These are phyloP conservation scores for Microcebus lehilahytsara DNA, from an alignment of 2,113 vertebrate genomes.

Conservation along the genomic window DNA sequence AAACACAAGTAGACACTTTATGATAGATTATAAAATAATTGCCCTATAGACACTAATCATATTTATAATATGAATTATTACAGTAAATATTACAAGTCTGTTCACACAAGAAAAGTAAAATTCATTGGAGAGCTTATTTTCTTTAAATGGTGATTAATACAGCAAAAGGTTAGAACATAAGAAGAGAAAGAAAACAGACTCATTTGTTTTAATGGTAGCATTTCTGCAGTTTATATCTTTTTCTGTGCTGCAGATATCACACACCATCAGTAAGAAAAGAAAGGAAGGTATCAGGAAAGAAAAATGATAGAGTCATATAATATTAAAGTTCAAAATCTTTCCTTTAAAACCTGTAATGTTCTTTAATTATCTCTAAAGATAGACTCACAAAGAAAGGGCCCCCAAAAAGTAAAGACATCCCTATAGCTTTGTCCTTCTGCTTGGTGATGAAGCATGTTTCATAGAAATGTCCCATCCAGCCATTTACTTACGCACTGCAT, in stretches of 20 bases:
- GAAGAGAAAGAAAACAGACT: not conserved
- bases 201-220: not conserved
- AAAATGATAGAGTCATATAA: not conserved
- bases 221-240: not conserved
- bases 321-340: not conserved
- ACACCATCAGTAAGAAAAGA: not conserved
- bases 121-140: not conserved
- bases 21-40: conserved; percentile 16
- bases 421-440: not conserved
- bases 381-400: not conserved
- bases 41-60: not conserved
- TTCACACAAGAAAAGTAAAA: conserved; percentile 5
- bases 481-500: too few species aligned
- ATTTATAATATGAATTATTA: conserved; percentile 37
- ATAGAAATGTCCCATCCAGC: not conserved
- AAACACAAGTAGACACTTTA: conserved; percentile 8
- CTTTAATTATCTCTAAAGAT: not conserved
- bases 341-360: not conserved
- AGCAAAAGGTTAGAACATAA: not conserved
- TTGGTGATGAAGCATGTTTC: not conserved
- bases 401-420: not conserved
- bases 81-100: not conserved
- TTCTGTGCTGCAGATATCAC: not conserved
- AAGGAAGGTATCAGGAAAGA: not conserved
- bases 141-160: not conserved